phyloP scores from a whole-genome alignment of 2,113 vertebrate genomes.

The Vidua macroura region DNA sequence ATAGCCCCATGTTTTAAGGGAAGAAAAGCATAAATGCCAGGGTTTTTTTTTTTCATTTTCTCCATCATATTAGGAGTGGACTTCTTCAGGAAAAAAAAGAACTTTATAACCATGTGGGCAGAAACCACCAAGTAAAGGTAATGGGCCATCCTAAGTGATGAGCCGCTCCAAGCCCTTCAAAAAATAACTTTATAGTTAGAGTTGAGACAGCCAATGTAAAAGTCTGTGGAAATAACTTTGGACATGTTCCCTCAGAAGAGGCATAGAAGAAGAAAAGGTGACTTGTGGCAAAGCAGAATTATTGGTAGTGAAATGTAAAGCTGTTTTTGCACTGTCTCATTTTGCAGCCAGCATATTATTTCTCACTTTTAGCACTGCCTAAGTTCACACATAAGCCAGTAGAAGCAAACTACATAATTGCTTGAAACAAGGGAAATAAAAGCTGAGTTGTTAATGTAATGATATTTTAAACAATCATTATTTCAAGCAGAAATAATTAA shows the following conservation, averaged over 20 bases:
- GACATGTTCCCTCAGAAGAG: not conserved
- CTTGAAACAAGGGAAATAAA: conserved; percentile 27
- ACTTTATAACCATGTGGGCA: not conserved
- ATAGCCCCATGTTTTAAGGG: not conserved
- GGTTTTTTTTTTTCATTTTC: not conserved
- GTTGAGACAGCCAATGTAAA: not conserved
- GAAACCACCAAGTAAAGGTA: not conserved
- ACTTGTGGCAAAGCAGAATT: not conserved
- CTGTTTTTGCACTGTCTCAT: not conserved
- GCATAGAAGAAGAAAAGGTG: not conserved
- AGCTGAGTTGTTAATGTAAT: not conserved
- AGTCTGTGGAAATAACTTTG: not conserved
- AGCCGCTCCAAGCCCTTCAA: not conserved
- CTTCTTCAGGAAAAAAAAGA: not conserved
- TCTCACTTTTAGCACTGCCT: not conserved
- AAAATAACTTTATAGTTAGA: not conserved
- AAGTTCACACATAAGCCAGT: not conserved
- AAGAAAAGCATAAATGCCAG: not conserved
- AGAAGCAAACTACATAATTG: conserved; percentile 33
- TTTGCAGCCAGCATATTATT: not conserved
- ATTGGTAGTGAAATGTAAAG: not conserved
- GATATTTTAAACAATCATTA: conserved; percentile 23
- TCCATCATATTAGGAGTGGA: not conserved
- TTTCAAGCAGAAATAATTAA: conserved; percentile 34
- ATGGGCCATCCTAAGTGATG: not conserved